Evolutionary conservation across 2,888 invertebrate genomes (phyloP).

Genomic region (Phania funesta): DNA sequence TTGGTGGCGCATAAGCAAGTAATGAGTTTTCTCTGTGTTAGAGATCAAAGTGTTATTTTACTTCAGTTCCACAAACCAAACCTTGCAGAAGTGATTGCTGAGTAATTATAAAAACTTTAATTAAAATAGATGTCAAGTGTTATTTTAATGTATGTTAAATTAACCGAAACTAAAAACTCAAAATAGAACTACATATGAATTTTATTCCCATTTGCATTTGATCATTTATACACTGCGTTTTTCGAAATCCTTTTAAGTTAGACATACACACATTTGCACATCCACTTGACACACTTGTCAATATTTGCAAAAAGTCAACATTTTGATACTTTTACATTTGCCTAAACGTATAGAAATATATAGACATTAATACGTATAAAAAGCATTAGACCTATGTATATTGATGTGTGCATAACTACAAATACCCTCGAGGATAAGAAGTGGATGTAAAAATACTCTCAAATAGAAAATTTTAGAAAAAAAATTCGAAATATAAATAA

Average conservation of each 20-base stretch:
- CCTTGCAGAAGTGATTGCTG: not conserved
- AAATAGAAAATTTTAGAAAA: not conserved
- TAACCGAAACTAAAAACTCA: not conserved
- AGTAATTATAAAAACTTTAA: not conserved
- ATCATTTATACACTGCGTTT: slow-evolving; percentile 1
- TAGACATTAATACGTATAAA: not conserved
- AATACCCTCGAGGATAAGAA: slow-evolving; percentile 30
- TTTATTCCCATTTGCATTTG: slow-evolving; percentile 2
- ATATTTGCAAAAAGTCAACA: slow-evolving; percentile 48
- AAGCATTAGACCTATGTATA: not conserved
- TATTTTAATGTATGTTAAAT: not conserved
- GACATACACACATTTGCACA: slow-evolving; percentile 30
- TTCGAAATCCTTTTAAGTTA: slow-evolving; percentile 30
- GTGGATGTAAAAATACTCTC: not conserved
- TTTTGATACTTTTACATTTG: slow-evolving; percentile 29
- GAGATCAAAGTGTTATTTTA: no score
- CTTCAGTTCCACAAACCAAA: no score
- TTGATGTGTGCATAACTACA: slow-evolving; percentile 5
- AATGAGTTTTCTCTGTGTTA: no score
- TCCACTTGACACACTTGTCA: slow-evolving; percentile 54
- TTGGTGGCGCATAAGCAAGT: no score
- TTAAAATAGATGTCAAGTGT: not conserved
- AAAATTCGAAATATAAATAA: slow-evolving; percentile 13
- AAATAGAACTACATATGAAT: not conserved
- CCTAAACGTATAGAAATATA: not conserved